These are phyloP conservation scores for Apeira syringaria DNA, from an alignment of 2,888 invertebrate genomes.

Conservation along the genomic window DNA sequence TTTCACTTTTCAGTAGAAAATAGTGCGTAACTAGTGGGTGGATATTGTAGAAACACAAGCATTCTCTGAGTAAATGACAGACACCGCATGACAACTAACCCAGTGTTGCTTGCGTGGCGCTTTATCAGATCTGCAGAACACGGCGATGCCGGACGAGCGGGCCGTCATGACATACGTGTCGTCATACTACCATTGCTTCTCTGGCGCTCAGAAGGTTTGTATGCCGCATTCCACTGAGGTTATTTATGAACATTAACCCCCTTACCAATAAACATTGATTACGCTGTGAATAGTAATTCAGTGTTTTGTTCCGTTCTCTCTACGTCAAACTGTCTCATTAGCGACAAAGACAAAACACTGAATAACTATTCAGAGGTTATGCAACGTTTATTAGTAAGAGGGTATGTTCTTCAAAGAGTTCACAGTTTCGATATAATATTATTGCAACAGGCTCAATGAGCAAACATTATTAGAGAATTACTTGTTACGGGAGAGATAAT, in stretches of 20 bases:
- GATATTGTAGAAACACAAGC: conserved; percentile 39
- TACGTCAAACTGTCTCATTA: no score
- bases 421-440: conserved; percentile 13
- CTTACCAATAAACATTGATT: no score
- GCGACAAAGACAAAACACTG: no score
- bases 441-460: conserved; percentile 7
- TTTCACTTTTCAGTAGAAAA: no score
- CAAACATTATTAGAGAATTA: conserved; percentile 1
- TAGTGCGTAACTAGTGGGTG: no score
- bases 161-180: conserved; percentile 99
- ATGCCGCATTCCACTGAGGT: conserved; percentile 30
- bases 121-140: conserved; percentile 96
- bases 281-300: no score
- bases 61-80: conserved; percentile 47
- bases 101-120: conserved; percentile 74
- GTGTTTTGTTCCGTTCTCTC: no score
- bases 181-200: conserved; percentile 99
- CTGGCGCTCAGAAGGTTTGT: conserved; percentile 99
- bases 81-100: conserved; percentile 76
- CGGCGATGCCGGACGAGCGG: conserved; percentile 99
- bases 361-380: no score
- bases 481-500: no score
- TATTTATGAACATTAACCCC: conserved; percentile 7
- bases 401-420: conserved; percentile 33
- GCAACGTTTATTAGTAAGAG: no score